Base-by-base conservation (phyloP, 2,113 vertebrate genomes). In the Amphilophus citrinellus region DNA sequence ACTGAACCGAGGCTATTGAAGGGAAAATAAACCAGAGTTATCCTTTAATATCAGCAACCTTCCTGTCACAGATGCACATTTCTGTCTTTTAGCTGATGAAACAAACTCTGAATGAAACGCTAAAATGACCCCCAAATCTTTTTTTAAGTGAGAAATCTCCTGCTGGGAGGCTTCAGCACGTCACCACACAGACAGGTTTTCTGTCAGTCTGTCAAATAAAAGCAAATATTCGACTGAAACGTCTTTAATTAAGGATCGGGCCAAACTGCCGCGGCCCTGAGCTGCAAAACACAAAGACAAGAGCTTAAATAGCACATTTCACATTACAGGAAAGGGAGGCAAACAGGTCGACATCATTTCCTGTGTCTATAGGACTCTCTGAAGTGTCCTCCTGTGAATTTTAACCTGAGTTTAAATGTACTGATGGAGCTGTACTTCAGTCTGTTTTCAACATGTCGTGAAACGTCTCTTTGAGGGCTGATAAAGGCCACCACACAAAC, bases 141-240 rank as follows among this genome's bases (percentile, higher is more conserved):
- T 56, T 53, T 30, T 53, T 6, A 53, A 18, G 47, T 17, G 14
- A 17, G 50, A 47, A 15, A 11, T 30, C 65, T 71, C 65, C 42
- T 50, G 65, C 65, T 71, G 65, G 42, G 65, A 44, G 50, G 66
- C 50, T 17, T 53, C 50, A 7, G 17, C 50, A 18, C 10, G 3
- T 73, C 44, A 8, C 9, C 66, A 53, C 44, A 32, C 44, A 53
- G 66, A 73, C 66, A 50, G 24, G 44, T 73, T 73, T 53, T 27
- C 66, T 53, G 66, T 73, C 44, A 32, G 44, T 53, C 44, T 53
- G 66, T 73, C 66, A 73, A 27, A 73, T 73, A 20, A 73, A 73
- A 73, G 66, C 66, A 27, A 53, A 53, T 20, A 32, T 32, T 53
- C 50, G 53, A 53, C 17, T 73, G 24, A 53, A 18, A 73, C 7